Evolutionary conservation across 2,113 vertebrate genomes (phyloP).

Genomic region (Chaetodon auriga): DNA sequence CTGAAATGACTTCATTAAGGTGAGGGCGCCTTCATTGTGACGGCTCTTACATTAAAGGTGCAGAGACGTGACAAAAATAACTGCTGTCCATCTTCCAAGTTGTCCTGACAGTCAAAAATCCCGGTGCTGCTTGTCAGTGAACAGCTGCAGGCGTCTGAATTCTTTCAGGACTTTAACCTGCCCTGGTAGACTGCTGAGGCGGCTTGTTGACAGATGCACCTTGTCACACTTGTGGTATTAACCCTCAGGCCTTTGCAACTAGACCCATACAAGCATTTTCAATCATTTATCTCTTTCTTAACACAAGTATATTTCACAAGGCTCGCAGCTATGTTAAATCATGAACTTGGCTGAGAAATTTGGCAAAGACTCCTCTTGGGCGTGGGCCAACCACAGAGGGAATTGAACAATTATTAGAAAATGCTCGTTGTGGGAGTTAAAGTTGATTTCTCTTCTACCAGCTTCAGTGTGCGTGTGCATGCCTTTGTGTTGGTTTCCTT

Average conservation of each 20-base stretch:
- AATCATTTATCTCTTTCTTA: conserved; percentile 44
- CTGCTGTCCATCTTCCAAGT: background rate
- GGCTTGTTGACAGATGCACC: conserved; percentile 6
- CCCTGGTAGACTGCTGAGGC: background rate
- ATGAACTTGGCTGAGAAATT: conserved; percentile 37
- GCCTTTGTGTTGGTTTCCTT: conserved; percentile 7
- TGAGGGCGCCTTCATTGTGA: too few relatives aligned
- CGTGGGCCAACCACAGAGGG: conserved; percentile 28
- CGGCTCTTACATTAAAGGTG: too few relatives aligned
- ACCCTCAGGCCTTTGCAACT: conserved; percentile 1
- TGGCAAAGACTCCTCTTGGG: conserved; percentile 34
- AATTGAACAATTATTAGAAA: conserved; percentile 46
- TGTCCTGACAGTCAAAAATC: background rate
- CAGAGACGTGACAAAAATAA: background rate
- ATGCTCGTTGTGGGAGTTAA: conserved; percentile 15
- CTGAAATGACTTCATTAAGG: too few relatives aligned
- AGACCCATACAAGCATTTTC: conserved; percentile 31
- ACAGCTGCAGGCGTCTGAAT: background rate
- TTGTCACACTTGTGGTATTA: conserved; percentile 27
- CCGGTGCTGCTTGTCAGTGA: background rate
- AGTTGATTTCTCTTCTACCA: background rate
- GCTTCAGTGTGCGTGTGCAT: background rate
- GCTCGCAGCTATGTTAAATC: conserved; percentile 33
- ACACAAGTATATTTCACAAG: conserved; percentile 25
- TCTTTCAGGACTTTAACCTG: background rate